Evolutionary conservation across 2,888 invertebrate genomes (phyloP).

Genomic region (Pyrocoelia pectoralis): DNA sequence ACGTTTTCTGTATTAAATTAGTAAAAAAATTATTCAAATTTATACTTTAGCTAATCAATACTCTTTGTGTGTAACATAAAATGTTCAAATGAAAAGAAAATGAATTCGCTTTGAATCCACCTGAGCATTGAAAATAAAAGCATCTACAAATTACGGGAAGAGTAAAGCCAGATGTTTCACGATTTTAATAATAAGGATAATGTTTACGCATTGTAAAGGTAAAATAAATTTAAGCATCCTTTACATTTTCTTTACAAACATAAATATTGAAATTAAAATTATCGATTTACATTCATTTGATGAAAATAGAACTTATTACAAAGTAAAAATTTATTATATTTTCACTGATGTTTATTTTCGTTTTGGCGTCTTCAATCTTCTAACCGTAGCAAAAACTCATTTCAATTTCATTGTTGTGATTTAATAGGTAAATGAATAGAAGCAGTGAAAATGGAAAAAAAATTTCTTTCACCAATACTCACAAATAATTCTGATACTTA

Average conservation of each 20-base stretch:
- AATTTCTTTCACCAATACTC: too few species aligned
- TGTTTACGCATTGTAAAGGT: neutral
- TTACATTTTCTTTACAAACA: neutral
- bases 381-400: too few species aligned
- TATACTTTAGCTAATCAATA: neutral
- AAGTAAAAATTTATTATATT: too few species aligned
- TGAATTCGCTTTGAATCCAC: neutral
- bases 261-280: neutral
- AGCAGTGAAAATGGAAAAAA: too few species aligned
- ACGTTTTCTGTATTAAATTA: too few species aligned
- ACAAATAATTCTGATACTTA: too few species aligned
- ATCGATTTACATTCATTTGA: too few species aligned
- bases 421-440: too few species aligned
- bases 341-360: too few species aligned
- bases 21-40: neutral
- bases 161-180: neutral
- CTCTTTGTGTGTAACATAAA: neutral
- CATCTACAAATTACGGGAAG: neutral
- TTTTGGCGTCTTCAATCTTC: too few species aligned
- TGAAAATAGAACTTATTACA: too few species aligned
- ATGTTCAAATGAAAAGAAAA: neutral
- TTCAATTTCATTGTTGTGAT: too few species aligned
- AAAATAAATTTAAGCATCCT: neutral
- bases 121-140: constrained; percentile 1
- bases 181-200: neutral